Conservation (phyloP, 2,113 vertebrate genomes). For the Haplotaxodon microlepis region DNA sequence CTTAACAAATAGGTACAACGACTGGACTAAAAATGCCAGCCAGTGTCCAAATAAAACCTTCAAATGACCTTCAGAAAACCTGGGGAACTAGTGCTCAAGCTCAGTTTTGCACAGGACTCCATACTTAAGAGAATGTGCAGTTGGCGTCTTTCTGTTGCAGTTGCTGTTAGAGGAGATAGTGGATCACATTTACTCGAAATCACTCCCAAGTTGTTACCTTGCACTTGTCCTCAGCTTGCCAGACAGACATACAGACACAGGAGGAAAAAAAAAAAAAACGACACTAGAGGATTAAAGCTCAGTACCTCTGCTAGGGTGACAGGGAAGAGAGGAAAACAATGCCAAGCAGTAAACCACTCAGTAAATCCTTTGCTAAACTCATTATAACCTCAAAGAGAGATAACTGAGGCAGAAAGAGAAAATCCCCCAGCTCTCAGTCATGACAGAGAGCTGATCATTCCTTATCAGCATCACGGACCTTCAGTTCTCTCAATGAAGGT, state of each 20-base stretch:
- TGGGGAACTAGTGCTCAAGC: neutral
- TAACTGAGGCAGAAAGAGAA: neutral
- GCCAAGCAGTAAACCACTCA: neutral
- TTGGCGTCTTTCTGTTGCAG: neutral
- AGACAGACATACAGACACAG: neutral
- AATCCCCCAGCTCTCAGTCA: neutral
- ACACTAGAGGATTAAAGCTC: slow-evolving; percentile 13
- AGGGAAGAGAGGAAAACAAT: slow-evolving; percentile 15
- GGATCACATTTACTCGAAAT: neutral
- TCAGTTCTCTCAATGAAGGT: slow-evolving; percentile 12
- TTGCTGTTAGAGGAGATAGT: neutral
- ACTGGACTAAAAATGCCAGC: neutral
- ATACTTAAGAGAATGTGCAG: neutral
- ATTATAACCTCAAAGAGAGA: slow-evolving; percentile 47
- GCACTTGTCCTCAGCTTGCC: slow-evolving; percentile 17
- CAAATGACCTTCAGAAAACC: neutral
- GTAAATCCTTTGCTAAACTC: slow-evolving; percentile 43
- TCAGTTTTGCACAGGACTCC: neutral
- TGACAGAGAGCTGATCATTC: slow-evolving; percentile 1
- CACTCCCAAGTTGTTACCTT: neutral
- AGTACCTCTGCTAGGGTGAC: neutral
- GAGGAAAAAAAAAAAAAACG: too few relatives aligned
- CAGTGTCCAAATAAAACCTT: neutral
- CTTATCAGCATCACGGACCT: slow-evolving; percentile 6
- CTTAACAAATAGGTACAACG: neutral